These are phyloP conservation scores for Gavia stellata DNA, from an alignment of 2,113 vertebrate genomes.

Conservation along the genomic window DNA sequence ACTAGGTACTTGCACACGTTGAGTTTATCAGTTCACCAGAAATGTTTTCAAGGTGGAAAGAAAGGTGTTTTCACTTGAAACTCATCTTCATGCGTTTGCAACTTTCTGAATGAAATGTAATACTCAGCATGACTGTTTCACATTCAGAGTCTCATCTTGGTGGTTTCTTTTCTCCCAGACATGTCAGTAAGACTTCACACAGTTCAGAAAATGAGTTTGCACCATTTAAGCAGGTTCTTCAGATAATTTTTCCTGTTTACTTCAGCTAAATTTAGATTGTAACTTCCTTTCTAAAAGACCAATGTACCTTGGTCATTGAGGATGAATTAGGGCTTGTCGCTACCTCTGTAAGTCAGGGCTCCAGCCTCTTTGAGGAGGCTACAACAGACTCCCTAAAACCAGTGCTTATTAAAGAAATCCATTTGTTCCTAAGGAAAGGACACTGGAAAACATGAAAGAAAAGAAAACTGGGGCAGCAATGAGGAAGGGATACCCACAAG, in stretches of 20 bases:
- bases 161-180: neutral
- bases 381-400: neutral
- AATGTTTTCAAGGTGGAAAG: neutral
- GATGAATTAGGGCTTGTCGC: neutral
- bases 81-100: neutral
- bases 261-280: neutral
- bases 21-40: neutral
- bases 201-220: neutral
- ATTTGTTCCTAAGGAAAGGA: neutral
- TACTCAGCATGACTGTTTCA: neutral
- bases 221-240: neutral
- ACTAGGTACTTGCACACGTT: fast-evolving
- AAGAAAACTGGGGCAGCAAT: neutral
- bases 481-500: neutral
- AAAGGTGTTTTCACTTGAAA: neutral
- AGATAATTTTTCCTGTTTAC: neutral
- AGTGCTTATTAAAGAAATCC: neutral
- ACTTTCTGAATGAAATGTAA: neutral
- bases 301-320: neutral
- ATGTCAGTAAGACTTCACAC: neutral
- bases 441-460: neutral
- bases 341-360: neutral
- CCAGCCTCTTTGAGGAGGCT: neutral
- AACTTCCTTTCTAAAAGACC: neutral
- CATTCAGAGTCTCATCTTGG: neutral